A percentile compares a stretch with the other conserved stretches of the same genome.
These are phyloP conservation scores for Lates calcarifer DNA, from an alignment of 2,113 vertebrate genomes.

Conservation along the genomic window DNA sequence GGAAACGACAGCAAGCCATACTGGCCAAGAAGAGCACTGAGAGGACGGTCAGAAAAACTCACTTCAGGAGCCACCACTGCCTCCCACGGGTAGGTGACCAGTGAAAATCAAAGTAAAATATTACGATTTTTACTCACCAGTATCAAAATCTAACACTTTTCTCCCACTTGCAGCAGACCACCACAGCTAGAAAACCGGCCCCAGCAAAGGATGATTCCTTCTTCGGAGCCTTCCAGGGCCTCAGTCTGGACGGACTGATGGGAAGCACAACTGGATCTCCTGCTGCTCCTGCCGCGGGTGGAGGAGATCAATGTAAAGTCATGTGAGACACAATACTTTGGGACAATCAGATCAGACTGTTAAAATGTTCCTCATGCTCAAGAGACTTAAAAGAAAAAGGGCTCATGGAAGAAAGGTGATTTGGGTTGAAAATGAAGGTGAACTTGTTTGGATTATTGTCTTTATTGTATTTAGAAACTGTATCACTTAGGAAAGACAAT, in stretches of 20 bases:
- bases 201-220: conserved; percentile 73
- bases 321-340: conserved; percentile 74
- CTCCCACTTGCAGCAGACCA: conserved; percentile 35
- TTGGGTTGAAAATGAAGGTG: background rate
- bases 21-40: conserved; percentile 84
- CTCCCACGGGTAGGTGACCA: conserved; percentile 78
- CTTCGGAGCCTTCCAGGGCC: conserved; percentile 81
- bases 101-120: background rate
- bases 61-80: conserved; percentile 85
- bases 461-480: background rate
- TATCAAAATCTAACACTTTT: background rate
- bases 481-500: background rate
- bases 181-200: conserved; percentile 44
- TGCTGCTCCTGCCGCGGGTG: conserved; percentile 12
- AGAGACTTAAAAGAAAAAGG: conserved; percentile 6
- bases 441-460: background rate
- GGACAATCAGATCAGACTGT: conserved; percentile 28
- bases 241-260: conserved; percentile 76
- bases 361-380: background rate
- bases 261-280: conserved; percentile 36
- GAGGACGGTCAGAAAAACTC: conserved; percentile 68
- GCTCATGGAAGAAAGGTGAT: background rate
- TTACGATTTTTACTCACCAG: background rate
- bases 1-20: conserved; percentile 79
- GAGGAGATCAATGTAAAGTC: conserved; percentile 79